Evolutionary conservation across 2,113 vertebrate genomes (phyloP).

Genomic region (Mixornis gularis): DNA sequence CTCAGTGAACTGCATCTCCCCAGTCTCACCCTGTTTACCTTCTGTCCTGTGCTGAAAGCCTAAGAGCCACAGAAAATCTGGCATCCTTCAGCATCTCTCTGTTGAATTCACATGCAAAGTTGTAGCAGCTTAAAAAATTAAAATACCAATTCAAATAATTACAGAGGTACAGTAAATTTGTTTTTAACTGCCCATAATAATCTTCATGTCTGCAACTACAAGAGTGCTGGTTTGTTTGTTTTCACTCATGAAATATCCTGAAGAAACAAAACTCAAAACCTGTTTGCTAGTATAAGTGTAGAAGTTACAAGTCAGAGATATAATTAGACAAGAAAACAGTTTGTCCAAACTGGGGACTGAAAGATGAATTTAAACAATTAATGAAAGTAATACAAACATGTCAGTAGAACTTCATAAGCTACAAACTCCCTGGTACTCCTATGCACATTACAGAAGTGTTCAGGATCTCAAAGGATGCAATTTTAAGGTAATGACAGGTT

Average conservation of each 20-base stretch:
- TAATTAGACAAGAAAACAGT: not conserved
- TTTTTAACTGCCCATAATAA: not conserved
- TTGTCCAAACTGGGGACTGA: not conserved
- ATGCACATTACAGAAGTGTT: not conserved
- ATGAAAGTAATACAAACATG: not conserved
- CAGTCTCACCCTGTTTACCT: not conserved
- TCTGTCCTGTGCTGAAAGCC: not conserved
- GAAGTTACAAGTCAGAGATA: not conserved
- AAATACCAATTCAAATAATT: not conserved
- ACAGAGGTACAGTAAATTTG: not conserved
- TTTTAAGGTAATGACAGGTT: slow-evolving; percentile 32
- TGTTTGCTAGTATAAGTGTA: not conserved
- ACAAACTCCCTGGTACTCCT: not conserved
- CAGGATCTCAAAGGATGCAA: not conserved
- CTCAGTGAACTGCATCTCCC: not conserved
- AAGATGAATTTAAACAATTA: not conserved
- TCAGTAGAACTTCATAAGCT: not conserved
- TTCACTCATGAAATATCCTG: not conserved
- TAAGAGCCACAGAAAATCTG: not conserved
- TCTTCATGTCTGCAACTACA: not conserved
- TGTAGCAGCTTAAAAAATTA: not conserved
- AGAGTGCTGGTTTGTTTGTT: not conserved
- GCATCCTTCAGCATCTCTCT: not conserved
- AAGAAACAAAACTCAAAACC: not conserved
- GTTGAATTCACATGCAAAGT: not conserved